Conservation (phyloP, 2,113 vertebrate genomes). For the Bos taurus region DNA sequence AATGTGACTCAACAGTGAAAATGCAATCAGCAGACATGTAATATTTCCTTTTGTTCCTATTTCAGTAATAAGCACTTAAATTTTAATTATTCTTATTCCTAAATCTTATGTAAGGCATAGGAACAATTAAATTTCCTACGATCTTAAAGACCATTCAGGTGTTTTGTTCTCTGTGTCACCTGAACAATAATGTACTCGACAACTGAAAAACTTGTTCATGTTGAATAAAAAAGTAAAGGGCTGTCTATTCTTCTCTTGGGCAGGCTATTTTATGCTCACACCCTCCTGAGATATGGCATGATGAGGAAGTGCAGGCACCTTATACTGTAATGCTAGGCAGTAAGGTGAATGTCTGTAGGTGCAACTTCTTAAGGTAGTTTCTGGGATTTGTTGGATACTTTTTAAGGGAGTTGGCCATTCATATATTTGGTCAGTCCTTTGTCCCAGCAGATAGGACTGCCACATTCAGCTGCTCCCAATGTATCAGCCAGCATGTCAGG, state of each 20-base stretch:
- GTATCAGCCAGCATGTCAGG: neutral
- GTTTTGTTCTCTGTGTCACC: neutral
- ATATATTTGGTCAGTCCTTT: neutral
- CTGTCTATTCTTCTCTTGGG: neutral
- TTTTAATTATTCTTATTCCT: neutral
- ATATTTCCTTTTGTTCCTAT: neutral
- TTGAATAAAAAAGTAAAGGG: neutral
- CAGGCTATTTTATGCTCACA: neutral
- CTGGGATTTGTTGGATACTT: neutral
- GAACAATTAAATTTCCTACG: neutral
- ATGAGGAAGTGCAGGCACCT: neutral
- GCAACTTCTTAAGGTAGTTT: neutral
- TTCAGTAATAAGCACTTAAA: neutral
- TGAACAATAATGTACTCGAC: neutral
- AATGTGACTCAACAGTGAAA: neutral
- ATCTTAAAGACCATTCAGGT: neutral
- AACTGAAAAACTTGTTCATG: neutral
- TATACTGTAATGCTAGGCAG: neutral
- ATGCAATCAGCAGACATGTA: neutral
- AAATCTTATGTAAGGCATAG: neutral
- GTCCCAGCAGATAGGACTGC: neutral
- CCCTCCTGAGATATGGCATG: neutral
- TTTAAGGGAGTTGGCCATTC: neutral
- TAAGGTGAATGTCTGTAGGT: neutral
- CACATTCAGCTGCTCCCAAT: neutral